phyloP scores from a whole-genome alignment of 1,140 invertebrate species.

The Zophobas morio region DNA sequence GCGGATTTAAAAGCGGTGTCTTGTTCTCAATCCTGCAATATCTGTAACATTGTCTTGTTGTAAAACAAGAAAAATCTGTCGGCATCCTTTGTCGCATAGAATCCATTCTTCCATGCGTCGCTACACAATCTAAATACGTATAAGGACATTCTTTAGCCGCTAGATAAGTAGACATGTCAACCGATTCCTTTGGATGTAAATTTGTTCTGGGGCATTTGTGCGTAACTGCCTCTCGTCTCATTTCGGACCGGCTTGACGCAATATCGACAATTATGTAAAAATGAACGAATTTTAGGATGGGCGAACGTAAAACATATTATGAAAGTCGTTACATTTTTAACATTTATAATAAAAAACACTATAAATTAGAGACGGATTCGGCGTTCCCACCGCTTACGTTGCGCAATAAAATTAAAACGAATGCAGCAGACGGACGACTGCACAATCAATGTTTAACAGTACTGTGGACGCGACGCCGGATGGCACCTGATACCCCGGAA shows the following conservation, averaged over 20 bases:
- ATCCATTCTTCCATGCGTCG: slow-evolving; percentile 63
- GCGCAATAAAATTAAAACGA: background rate
- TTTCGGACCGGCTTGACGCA: slow-evolving; percentile 23
- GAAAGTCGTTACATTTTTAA: slow-evolving; percentile 10
- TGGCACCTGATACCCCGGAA: slow-evolving; percentile 4
- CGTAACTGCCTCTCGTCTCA: slow-evolving; percentile 50
- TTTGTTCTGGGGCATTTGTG: slow-evolving; percentile 63
- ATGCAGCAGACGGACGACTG: background rate
- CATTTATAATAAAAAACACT: background rate
- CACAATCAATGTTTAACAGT: background rate
- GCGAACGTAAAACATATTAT: background rate
- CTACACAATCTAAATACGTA: slow-evolving; percentile 65
- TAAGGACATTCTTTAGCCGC: slow-evolving; percentile 65
- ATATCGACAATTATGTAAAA: slow-evolving; percentile 19
- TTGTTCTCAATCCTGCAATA: slow-evolving; percentile 57
- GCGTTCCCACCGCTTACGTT: background rate
- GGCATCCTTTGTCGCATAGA: slow-evolving; percentile 63
- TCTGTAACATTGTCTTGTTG: slow-evolving; percentile 63
- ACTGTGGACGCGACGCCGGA: background rate
- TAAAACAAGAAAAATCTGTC: slow-evolving; percentile 64
- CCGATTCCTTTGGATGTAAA: slow-evolving; percentile 66
- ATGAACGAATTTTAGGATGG: slow-evolving; percentile 3
- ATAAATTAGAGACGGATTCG: slow-evolving; percentile 1
- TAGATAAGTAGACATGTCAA: slow-evolving; percentile 65
- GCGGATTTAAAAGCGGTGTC: slow-evolving; percentile 49